Evolutionary conservation across 2,888 invertebrate genomes (phyloP), one percentile per base, ranked within the genome.

Genomic region (Heteromurus nitidus): DNA sequence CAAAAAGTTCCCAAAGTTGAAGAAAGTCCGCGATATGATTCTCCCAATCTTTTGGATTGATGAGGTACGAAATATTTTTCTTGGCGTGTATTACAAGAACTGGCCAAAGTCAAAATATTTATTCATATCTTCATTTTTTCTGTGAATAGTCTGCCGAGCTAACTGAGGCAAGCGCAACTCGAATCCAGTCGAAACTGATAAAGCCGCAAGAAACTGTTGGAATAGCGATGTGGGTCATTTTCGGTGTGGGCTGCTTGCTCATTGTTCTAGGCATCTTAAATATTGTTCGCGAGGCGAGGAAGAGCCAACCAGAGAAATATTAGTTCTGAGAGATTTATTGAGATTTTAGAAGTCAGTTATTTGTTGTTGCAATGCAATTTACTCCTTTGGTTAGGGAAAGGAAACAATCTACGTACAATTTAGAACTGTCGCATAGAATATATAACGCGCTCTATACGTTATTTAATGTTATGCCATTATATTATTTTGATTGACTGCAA

Each of bases 21-120:
- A 84, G 28, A 82, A 84, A 7, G 65, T 87, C 7, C 83, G 85
- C 7, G 75, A 81, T 5, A 81, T 87, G 22, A 75, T 87, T 11
- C 65, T 88, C 9, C 88, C 88, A 1, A 47, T 88, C 44, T 69
- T 87, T 1, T 88, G 88, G 88, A 82, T 85, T 3, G 86, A 87
- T 42, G 88, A 88, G 72, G 84, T 84, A 74, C 42, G 24, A 3
- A 9, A 16, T 65, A 2, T n/a, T n/a, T n/a, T n/a, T n/a, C n/a
- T n/a, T n/a, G n/a, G n/a, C n/a, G n/a, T n/a, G n/a, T 44, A 62
- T 28, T 62, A 50, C 18, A 50, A 50, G n/a, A n/a, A n/a, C n/a
- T n/a, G n/a, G n/a, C n/a, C n/a, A n/a, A n/a, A n/a, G n/a, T n/a
- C n/a, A n/a, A n/a, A 11, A 62, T 62, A 30, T 62, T 30, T 18